These are phyloP conservation scores for Schrankia costaestrigalis DNA, from an alignment of 2,888 invertebrate species.

Conservation along the genomic window DNA sequence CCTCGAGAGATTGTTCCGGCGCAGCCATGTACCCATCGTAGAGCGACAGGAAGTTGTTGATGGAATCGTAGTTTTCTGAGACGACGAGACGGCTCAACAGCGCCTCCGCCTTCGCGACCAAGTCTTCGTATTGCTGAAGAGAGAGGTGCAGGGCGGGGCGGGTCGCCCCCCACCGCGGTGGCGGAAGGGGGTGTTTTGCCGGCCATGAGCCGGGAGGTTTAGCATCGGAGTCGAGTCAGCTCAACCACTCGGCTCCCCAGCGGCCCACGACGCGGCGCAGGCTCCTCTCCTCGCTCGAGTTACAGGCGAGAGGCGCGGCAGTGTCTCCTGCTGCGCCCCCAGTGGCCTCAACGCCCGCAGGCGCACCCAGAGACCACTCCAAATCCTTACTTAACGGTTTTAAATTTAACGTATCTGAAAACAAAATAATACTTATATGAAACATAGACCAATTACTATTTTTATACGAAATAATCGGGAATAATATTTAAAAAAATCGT, in stretches of 20 bases:
- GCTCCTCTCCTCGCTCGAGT: slow-evolving; percentile 71
- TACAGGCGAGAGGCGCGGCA: slow-evolving; percentile 51
- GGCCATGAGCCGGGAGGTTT: slow-evolving; percentile 63
- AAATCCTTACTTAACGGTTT: slow-evolving; percentile 77
- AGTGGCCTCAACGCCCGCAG: slow-evolving; percentile 65
- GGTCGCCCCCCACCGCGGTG: slow-evolving; percentile 70
- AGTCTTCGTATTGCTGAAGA: slow-evolving; percentile 89
- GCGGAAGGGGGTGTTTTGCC: slow-evolving; percentile 72
- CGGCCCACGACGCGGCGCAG: slow-evolving; percentile 85
- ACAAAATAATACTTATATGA: slow-evolving; percentile 1
- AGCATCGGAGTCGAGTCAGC: slow-evolving; percentile 91
- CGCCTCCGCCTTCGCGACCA: slow-evolving; percentile 91
- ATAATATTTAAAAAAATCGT: too few relatives aligned
- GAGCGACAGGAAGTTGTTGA: slow-evolving; percentile 89
- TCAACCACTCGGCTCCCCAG: slow-evolving; percentile 97
- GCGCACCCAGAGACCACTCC: slow-evolving; percentile 74
- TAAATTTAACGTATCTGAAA: slow-evolving; percentile 76
- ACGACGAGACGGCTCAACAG: slow-evolving; percentile 91
- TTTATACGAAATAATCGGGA: too few relatives aligned
- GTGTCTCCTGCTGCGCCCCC: slow-evolving; percentile 55
- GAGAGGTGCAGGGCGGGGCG: slow-evolving; percentile 85
- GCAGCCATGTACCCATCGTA: slow-evolving; percentile 85
- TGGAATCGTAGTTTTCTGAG: slow-evolving; percentile 93
- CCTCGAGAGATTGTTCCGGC: slow-evolving; percentile 83
- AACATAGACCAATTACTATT: too few relatives aligned